Conservation (phyloP, 2,113 vertebrate genomes). For the Pedetes capensis region DNA sequence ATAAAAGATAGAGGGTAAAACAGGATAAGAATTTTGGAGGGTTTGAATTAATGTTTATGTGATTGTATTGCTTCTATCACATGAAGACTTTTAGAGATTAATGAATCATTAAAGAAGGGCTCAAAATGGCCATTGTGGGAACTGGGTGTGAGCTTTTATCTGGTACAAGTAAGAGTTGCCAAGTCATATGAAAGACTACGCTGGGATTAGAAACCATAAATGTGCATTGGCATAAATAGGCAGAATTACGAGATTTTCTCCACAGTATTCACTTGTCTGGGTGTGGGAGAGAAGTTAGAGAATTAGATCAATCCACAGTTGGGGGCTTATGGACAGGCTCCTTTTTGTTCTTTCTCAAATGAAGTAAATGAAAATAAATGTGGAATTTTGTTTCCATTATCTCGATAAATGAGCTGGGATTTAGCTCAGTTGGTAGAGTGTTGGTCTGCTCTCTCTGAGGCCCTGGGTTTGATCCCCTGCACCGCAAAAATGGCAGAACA, state of each 20-base stretch:
- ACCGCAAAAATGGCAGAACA: no score
- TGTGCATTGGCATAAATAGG: neutral
- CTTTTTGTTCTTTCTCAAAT: neutral
- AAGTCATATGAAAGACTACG: neutral
- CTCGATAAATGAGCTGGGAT: neutral
- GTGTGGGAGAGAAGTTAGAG: neutral
- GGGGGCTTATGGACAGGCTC: neutral
- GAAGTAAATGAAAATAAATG: neutral
- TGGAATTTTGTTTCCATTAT: neutral
- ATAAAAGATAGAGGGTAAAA: neutral
- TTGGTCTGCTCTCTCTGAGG: no score
- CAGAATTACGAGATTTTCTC: neutral
- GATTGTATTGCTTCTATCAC: neutral
- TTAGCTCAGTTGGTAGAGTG: no score
- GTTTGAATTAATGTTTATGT: neutral
- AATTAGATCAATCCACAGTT: neutral
- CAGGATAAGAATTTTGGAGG: neutral
- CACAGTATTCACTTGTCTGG: neutral
- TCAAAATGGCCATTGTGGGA: neutral
- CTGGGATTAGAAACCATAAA: neutral
- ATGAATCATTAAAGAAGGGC: neutral
- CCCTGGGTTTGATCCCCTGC: no score
- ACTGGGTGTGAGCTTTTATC: neutral
- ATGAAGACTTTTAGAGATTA: neutral
- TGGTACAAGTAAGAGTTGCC: neutral